phyloP scores from a whole-genome alignment of 2,113 vertebrate genomes.

The Eurypyga helias region DNA sequence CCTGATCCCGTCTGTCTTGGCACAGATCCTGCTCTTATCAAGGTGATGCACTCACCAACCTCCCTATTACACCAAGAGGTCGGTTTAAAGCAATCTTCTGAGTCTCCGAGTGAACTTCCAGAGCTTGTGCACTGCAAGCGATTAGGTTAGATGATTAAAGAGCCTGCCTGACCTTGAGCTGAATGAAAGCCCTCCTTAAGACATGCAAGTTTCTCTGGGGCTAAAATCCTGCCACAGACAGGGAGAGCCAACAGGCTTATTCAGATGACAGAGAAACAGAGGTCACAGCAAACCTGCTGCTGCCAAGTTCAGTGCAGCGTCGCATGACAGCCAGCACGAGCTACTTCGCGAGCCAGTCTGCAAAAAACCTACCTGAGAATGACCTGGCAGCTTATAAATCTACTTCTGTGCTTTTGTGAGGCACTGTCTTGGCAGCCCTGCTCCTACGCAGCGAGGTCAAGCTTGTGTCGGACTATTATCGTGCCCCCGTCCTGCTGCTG shows the following conservation, averaged over 20 bases:
- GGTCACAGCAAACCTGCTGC: not conserved
- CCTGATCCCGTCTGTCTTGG: not conserved
- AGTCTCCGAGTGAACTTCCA: not conserved
- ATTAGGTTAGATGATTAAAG: not conserved
- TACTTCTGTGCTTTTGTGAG: not conserved
- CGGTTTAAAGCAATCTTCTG: not conserved
- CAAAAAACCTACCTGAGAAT: not conserved
- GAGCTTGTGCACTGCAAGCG: rapidly evolving
- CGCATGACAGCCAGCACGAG: not conserved
- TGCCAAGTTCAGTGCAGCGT: not conserved
- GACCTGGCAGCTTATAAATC: not conserved
- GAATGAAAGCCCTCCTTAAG: not conserved
- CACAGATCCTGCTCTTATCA: not conserved
- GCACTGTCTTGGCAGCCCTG: not conserved
- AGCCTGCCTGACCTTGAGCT: not conserved
- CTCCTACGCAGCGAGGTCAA: not conserved
- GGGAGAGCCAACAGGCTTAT: not conserved
- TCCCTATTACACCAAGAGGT: rapidly evolving
- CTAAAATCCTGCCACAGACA: not conserved
- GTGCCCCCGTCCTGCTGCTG: not conserved
- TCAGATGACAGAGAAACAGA: not conserved
- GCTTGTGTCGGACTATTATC: rapidly evolving
- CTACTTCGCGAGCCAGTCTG: not conserved
- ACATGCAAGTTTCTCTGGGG: not conserved
- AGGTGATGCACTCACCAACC: rapidly evolving